Base-by-base conservation (phyloP, 2,113 vertebrate genomes). In the Halcyon malimbica region DNA sequence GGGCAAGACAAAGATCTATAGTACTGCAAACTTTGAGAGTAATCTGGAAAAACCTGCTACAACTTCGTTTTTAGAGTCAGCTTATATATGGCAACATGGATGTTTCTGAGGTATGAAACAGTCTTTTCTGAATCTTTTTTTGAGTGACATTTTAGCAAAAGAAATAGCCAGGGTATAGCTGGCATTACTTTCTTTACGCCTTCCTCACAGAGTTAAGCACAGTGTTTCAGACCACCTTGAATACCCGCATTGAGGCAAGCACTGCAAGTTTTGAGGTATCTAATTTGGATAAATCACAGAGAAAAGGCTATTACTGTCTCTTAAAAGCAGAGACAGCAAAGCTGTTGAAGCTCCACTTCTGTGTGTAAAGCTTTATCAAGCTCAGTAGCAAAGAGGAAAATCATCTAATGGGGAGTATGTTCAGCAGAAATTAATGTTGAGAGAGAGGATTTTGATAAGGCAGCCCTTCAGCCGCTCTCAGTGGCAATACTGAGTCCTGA, bases 11-110 rank as follows among this genome's bases (percentile, higher is more conserved):
- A 44, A 83, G 33, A 69, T 48, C 26, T 0, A 3, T 25, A 15
- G 78, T 62, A 46, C 10, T 48, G 44, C 59, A 48, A 90, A 95
- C 80, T 96, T 89, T 7, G 24, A 11, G 77, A 80, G 39, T 68
- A 29, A 71, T 28, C 28, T 39, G 51, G 33, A 29, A 71, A 89
- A 86, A 70, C 12, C 35, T 62, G 5, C 50, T 31, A 7, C 35
- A 48, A 4, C 25, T 26, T 37, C 50, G 17, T 2, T 37, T 76
- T 89, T 31, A 35, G 48, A 29, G 28, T 6, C 24, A 16, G 31
- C 13, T 69, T 59, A 3, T 33, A 4, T 21, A 53, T 25, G 39
- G 23, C 20, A 67, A 1, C 28, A 35, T 35, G 23, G 15, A 13
- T 68, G 9, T 62, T 90, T 57, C 31, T n/a, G n/a, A 83, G 79